These are phyloP conservation scores for Eufriesea mexicana DNA, from an alignment of 1,140 invertebrate species.

Conservation along the genomic window DNA sequence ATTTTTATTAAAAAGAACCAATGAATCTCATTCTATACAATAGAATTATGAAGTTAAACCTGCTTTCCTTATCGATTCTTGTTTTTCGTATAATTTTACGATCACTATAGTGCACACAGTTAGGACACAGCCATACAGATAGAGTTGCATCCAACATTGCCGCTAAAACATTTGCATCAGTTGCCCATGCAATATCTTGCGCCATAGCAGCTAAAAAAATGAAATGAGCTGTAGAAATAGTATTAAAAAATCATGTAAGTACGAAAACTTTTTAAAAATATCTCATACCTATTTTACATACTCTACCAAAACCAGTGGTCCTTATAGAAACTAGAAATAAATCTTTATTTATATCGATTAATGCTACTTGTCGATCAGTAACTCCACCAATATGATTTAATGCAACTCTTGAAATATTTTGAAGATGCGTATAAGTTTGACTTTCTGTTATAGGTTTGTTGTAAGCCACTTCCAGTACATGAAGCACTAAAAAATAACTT, in stretches of 20 bases:
- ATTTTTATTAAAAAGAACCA: conserved; percentile 1
- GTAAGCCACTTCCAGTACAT: conserved; percentile 92
- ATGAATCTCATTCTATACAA: not conserved
- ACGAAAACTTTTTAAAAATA: not conserved
- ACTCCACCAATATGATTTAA: conserved; percentile 90
- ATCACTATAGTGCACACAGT: conserved; percentile 85
- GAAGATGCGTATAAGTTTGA: conserved; percentile 83
- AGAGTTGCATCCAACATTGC: conserved; percentile 91
- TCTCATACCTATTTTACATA: conserved; percentile 88
- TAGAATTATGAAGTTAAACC: conserved; percentile 74
- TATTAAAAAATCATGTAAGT: not conserved
- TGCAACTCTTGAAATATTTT: conserved; percentile 87
- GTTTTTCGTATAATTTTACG: conserved; percentile 87
- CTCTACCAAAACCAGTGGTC: conserved; percentile 85
- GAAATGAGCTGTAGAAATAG: not conserved
- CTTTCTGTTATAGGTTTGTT: conserved; percentile 88
- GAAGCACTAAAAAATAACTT: conserved; percentile 85
- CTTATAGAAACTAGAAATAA: conserved; percentile 89
- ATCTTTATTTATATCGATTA: conserved; percentile 92
- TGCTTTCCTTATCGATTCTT: conserved; percentile 86
- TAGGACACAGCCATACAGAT: conserved; percentile 93
- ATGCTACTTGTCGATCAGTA: conserved; percentile 88
- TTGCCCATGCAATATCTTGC: conserved; percentile 91
- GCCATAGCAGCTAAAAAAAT: conserved; percentile 87
- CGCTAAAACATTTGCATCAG: conserved; percentile 91